These are phyloP conservation scores for Lophius piscatorius DNA, from an alignment of 2,113 vertebrate species.

Conservation along the genomic window DNA sequence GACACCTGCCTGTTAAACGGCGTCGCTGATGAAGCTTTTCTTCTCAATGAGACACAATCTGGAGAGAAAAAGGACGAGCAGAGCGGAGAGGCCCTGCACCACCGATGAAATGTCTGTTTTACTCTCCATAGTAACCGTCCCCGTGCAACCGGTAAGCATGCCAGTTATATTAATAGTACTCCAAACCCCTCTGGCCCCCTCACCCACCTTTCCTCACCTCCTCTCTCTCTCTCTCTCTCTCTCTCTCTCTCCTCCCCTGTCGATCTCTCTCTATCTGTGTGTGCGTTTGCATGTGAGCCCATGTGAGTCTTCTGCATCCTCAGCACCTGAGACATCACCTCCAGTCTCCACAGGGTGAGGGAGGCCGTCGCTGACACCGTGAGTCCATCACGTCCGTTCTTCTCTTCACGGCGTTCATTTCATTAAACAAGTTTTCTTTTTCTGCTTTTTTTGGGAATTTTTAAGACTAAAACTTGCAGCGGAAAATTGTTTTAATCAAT, in stretches of 20 bases:
- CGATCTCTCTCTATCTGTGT: slow-evolving; percentile 5
- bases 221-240: slow-evolving; percentile 35
- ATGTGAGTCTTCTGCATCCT: slow-evolving; percentile 58
- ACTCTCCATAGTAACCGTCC: slow-evolving; percentile 68
- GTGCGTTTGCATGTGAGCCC: slow-evolving; percentile 12
- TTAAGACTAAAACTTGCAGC: no score
- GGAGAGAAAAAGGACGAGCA: slow-evolving; percentile 5
- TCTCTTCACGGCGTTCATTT: not conserved
- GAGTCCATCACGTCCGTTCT: slow-evolving; percentile 39
- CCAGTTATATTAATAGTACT: slow-evolving; percentile 59
- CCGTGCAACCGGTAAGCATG: slow-evolving; percentile 68
- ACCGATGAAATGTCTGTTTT: slow-evolving; percentile 49
- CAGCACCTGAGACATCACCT: slow-evolving; percentile 60
- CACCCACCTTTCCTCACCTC: slow-evolving; percentile 44
- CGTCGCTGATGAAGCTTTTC: not conserved
- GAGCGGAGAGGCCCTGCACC: slow-evolving; percentile 24
- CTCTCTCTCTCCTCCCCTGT: slow-evolving; percentile 19
- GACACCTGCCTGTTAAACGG: no score
- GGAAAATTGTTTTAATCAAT: no score
- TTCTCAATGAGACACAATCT: no score
- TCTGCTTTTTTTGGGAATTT: no score
- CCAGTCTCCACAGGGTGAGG: slow-evolving; percentile 31
- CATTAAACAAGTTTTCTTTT: not conserved
- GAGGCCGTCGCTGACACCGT: slow-evolving; percentile 44
- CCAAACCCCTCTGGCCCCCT: slow-evolving; percentile 45